Conservation (phyloP, 2,797 vertebrate genomes). For the Novumbra hubbsi region DNA sequence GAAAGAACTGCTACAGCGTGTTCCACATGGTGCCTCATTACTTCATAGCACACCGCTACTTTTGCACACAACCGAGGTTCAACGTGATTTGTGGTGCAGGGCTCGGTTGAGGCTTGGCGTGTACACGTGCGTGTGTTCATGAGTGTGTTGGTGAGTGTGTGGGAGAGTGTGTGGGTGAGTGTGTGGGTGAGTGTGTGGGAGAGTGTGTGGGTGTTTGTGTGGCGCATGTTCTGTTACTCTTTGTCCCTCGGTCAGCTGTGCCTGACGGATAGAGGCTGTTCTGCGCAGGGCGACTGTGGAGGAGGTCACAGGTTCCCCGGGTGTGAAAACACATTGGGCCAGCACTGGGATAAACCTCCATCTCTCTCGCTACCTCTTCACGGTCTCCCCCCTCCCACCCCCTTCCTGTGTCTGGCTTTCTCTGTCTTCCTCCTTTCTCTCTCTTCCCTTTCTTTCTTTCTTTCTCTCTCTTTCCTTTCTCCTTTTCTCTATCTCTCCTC, state of each 20-base stretch:
- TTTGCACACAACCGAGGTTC: neutral
- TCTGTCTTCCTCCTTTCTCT: neutral
- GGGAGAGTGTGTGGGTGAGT: neutral
- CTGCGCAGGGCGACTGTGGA: neutral
- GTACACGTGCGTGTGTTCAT: neutral
- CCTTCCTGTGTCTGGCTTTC: neutral
- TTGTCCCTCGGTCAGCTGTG: slow-evolving; percentile 8
- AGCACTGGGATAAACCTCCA: neutral
- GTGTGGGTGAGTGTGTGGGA: neutral
- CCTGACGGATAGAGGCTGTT: neutral
- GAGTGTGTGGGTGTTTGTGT: neutral
- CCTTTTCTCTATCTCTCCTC: neutral
- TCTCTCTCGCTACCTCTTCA: neutral
- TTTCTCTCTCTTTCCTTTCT: neutral
- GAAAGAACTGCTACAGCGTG: neutral
- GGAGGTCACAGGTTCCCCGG: neutral
- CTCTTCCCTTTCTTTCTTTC: neutral
- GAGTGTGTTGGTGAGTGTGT: neutral
- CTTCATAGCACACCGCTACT: neutral
- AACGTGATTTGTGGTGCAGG: neutral
- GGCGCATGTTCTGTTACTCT: neutral
- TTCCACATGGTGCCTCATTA: neutral
- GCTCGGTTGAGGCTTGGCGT: neutral
- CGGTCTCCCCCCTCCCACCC: neutral
- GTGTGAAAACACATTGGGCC: neutral